These are phyloP conservation scores for Ictidomys tridecemlineatus DNA, from an alignment of 2,113 vertebrate species.

Conservation along the genomic window DNA sequence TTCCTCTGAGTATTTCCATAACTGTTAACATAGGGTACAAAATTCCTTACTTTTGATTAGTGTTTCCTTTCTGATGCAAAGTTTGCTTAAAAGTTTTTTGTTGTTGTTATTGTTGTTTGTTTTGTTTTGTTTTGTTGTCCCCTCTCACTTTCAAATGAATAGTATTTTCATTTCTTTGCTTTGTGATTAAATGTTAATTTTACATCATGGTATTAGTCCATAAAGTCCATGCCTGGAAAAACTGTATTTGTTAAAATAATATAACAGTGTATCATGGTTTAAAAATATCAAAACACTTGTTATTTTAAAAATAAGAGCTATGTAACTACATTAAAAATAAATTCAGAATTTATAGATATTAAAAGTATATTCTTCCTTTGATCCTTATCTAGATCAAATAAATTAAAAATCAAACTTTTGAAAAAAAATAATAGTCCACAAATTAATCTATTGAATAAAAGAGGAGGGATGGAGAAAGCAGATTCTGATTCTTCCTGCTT, in stretches of 20 bases:
- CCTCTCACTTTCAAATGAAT: background rate
- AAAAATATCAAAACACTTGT: background rate
- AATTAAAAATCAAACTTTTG: too few species aligned
- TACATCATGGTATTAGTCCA: background rate
- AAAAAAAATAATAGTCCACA: too few species aligned
- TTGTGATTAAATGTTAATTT: background rate
- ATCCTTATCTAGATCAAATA: background rate
- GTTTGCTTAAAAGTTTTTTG: background rate
- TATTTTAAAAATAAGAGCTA: constrained; percentile 21
- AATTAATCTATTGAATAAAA: too few species aligned
- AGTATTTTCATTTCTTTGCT: background rate
- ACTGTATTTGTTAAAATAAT: background rate
- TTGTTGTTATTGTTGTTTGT: too few species aligned
- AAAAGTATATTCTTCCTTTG: background rate
- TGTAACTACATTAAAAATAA: background rate
- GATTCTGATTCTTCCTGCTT: background rate
- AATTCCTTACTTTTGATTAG: background rate
- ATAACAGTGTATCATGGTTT: background rate
- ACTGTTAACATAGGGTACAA: background rate
- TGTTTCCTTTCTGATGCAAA: background rate
- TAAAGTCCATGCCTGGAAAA: constrained; percentile 5
- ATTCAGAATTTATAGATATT: background rate
- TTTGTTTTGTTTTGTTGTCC: too few species aligned
- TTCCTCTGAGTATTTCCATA: background rate
- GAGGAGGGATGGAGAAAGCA: background rate